These are phyloP conservation scores for Heliornis fulica DNA, from an alignment of 2,113 vertebrate genomes.

Conservation along the genomic window DNA sequence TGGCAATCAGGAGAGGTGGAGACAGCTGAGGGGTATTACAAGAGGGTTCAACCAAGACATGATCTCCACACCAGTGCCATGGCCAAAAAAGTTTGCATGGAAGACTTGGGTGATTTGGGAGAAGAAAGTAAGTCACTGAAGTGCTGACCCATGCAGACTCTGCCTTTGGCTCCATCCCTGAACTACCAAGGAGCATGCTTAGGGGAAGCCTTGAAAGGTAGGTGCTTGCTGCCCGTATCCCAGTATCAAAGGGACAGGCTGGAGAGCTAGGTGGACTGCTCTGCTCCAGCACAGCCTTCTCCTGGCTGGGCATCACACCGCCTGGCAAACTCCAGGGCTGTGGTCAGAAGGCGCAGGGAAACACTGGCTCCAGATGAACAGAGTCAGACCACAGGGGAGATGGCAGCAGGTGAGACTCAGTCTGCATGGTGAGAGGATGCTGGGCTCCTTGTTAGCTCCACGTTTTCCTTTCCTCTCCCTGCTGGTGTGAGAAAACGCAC, in stretches of 20 bases:
- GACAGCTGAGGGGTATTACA: not conserved
- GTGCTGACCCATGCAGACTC: not conserved
- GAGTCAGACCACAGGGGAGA: constrained; percentile 1
- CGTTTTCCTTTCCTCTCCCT: constrained; percentile 54
- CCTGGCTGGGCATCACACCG: not conserved
- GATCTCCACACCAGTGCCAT: fast-evolving
- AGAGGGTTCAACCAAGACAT: not conserved
- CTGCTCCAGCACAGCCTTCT: not conserved
- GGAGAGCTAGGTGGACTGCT: fast-evolving
- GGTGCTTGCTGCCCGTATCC: not conserved
- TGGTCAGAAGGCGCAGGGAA: not conserved
- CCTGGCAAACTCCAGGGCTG: not conserved
- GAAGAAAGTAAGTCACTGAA: not conserved
- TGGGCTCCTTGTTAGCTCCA: constrained; percentile 43
- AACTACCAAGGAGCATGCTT: not conserved
- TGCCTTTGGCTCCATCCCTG: not conserved
- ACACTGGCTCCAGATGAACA: not conserved
- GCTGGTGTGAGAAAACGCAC: constrained; percentile 60
- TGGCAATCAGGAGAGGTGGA: not conserved
- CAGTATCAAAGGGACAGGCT: fast-evolving
- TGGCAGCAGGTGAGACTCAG: constrained; percentile 30
- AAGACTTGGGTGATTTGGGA: not conserved
- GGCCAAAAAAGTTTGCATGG: not conserved
- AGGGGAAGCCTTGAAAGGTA: not conserved
- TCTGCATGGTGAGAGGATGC: not conserved